These are phyloP conservation scores for Malacoraja senta DNA, from an alignment of 2,797 vertebrate species.

Conservation along the genomic window DNA sequence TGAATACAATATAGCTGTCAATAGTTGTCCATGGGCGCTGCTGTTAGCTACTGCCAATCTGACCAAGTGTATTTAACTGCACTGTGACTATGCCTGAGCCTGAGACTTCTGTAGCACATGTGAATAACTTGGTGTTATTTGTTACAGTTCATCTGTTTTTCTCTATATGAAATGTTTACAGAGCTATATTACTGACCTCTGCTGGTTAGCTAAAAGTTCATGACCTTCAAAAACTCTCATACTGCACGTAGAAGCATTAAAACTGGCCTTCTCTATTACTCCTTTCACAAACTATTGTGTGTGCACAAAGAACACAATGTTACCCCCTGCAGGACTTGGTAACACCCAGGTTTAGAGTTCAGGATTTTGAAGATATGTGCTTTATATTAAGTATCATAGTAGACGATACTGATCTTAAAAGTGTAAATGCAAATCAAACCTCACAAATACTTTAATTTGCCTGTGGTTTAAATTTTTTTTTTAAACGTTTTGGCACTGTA, in stretches of 20 bases:
- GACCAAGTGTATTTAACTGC: not conserved
- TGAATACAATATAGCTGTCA: not conserved
- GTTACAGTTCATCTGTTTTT: not conserved
- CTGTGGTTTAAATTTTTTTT: not conserved
- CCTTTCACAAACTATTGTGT: not conserved
- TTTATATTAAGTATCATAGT: conserved; percentile 1
- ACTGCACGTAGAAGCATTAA: not conserved
- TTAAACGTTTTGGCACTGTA: not conserved
- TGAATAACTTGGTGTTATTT: not conserved
- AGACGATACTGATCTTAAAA: not conserved
- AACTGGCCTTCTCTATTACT: conserved; percentile 13
- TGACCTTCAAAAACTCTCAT: not conserved
- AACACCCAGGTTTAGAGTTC: not conserved
- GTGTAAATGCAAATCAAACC: not conserved
- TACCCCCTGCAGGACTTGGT: not conserved
- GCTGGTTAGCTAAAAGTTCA: not conserved
- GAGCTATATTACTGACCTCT: not conserved
- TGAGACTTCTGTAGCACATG: not conserved
- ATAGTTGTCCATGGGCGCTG: not conserved
- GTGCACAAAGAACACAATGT: not conserved
- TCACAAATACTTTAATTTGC: not conserved
- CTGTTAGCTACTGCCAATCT: not conserved
- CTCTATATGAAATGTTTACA: not conserved
- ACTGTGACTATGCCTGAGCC: not conserved
- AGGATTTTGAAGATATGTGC: not conserved